A percentile compares a stretch with the other conserved stretches of the same genome.
Conservation (phyloP, 2,888 invertebrate genomes). For the Hypercompe scribonia region DNA sequence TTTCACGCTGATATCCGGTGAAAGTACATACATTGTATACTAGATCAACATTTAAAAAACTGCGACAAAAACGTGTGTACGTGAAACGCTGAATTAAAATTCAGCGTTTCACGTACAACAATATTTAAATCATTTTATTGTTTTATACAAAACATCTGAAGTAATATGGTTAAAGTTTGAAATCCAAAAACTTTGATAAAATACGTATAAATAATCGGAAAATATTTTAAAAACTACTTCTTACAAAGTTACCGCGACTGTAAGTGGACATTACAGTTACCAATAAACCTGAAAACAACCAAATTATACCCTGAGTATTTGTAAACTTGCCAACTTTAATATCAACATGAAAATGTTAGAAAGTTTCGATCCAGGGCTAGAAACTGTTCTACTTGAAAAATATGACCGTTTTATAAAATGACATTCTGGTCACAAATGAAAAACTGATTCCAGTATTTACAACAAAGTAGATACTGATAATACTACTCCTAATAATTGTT, state of each 20-base stretch:
- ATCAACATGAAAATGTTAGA: conserved; percentile 50
- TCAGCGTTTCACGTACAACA: neutral
- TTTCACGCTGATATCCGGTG: neutral
- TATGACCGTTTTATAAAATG: conserved; percentile 8
- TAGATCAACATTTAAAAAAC: neutral
- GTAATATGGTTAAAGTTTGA: neutral
- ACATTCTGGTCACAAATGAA: neutral
- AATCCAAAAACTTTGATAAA: neutral
- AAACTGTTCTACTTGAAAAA: conserved; percentile 32
- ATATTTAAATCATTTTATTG: neutral
- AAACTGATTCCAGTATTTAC: neutral
- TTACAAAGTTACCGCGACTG: conserved; percentile 32
- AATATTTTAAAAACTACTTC: conserved; percentile 18
- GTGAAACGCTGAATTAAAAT: neutral
- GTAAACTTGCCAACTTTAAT: conserved; percentile 48
- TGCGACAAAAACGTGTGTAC: neutral
- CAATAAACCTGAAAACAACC: conserved; percentile 42
- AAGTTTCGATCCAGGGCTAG: conserved; percentile 31
- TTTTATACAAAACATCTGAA: too few species aligned
- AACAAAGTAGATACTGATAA: neutral
- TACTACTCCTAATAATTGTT: neutral
- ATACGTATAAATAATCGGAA: conserved; percentile 1
- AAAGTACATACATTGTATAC: neutral
- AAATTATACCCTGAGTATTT: conserved; percentile 43
- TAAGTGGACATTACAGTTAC: conserved; percentile 34